A percentile compares a stretch with the other conserved stretches of the same genome.
phyloP scores from a whole-genome alignment of 2,888 invertebrate species.

The Chymomyza amoena region DNA sequence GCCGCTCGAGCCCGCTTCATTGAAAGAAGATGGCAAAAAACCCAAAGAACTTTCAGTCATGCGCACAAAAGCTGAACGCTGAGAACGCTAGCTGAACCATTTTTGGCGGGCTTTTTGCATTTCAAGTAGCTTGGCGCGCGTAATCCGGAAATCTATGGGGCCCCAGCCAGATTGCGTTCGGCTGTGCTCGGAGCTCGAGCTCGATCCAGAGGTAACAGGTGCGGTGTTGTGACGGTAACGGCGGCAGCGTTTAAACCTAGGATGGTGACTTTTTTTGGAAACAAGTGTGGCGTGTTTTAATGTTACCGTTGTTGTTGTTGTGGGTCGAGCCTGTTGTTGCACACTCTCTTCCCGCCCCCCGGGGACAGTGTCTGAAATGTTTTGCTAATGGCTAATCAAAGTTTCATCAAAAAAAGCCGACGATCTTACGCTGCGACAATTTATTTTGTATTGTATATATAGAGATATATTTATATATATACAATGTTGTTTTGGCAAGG shows the following conservation, averaged over 20 bases:
- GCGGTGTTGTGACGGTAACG: neutral
- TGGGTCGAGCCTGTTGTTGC: neutral
- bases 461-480: neutral
- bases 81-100: neutral
- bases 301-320: slow-evolving; percentile 7
- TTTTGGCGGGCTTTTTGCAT: slow-evolving; percentile 8
- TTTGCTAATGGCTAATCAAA: neutral
- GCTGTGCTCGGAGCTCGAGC: neutral
- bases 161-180: neutral
- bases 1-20: slow-evolving; percentile 36
- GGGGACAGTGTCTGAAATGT: neutral
- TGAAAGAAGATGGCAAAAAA: slow-evolving; percentile 65
- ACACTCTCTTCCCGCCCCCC: neutral
- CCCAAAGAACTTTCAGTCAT: slow-evolving; percentile 61
- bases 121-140: slow-evolving; percentile 4
- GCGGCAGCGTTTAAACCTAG: neutral
- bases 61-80: neutral
- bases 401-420: neutral
- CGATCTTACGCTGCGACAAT: slow-evolving; percentile 7
- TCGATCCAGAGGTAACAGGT: neutral
- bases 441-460: slow-evolving; percentile 9
- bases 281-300: slow-evolving; percentile 31
- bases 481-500: slow-evolving; percentile 27
- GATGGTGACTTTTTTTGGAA: neutral
- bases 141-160: slow-evolving; percentile 61